Percentiles rank a stretch among this genome's conserved stretches.
Evolutionary conservation across 2,888 invertebrate genomes (phyloP).

Genomic region (Chrysomela aeneicollis): DNA sequence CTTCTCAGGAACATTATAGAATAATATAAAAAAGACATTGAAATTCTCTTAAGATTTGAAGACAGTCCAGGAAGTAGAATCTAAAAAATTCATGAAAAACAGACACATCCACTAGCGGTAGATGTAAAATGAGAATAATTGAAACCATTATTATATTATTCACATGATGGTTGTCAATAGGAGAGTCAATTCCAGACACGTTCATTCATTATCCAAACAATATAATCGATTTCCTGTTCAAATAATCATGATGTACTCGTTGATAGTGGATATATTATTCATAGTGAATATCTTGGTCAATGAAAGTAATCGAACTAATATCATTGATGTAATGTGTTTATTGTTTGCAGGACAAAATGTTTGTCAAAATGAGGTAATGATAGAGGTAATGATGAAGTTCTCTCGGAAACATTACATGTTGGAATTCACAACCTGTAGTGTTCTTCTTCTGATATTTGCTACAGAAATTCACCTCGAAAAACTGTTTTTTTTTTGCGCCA

Average conservation of each 20-base stretch:
- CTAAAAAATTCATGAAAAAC: no score
- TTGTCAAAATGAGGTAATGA: constrained; percentile 9
- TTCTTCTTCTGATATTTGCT: no score
- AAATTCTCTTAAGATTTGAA: no score
- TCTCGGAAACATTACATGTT: constrained; percentile 12
- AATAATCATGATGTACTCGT: not conserved
- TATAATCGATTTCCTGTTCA: constrained; percentile 13
- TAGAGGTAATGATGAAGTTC: not conserved
- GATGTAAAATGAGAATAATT: no score
- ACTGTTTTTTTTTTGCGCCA: no score
- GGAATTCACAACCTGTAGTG: not conserved
- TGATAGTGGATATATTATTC: not conserved
- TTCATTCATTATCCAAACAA: constrained; percentile 14
- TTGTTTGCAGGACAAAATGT: constrained; percentile 12
- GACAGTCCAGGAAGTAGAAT: no score
- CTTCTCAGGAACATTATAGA: no score
- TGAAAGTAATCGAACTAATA: not conserved
- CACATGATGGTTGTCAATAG: no score
- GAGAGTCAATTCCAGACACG: not conserved
- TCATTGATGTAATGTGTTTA: not conserved
- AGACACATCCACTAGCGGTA: no score
- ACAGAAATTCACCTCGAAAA: no score
- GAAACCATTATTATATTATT: no score
- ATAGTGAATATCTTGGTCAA: not conserved
- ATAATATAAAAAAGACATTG: no score